Conservation (phyloP, 2,113 vertebrate genomes). For the Patagioenas fasciata region DNA sequence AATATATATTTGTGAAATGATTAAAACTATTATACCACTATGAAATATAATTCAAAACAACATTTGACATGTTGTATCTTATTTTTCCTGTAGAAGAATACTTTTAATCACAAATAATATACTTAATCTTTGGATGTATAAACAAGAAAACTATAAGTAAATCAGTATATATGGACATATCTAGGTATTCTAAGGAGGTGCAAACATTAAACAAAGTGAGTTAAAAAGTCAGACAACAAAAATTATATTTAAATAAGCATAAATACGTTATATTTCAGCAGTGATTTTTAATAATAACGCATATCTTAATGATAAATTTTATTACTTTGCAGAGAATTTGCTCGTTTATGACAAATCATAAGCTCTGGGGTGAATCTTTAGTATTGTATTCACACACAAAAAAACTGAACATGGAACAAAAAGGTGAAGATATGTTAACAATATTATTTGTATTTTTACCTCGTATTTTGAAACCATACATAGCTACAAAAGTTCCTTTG, state of each 20-base stretch:
- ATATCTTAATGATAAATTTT: not conserved
- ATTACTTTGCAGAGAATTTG: not conserved
- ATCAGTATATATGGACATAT: not conserved
- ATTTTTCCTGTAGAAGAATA: not conserved
- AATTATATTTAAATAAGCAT: not conserved
- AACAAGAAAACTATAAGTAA: not conserved
- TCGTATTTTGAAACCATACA: not conserved
- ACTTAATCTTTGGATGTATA: not conserved
- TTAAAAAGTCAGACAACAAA: not conserved
- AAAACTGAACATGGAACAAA: not conserved
- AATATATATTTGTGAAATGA: not conserved
- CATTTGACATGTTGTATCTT: not conserved
- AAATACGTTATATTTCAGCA: not conserved
- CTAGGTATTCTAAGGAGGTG: not conserved
- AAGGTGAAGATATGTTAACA: not conserved
- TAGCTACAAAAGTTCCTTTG: not conserved
- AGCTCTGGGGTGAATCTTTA: not conserved
- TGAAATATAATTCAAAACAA: not conserved
- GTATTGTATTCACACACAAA: not conserved
- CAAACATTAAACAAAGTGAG: not conserved
- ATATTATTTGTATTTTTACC: not conserved
- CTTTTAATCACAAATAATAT: not conserved
- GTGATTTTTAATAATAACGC: not conserved
- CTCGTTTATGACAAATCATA: not conserved
- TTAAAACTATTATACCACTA: not conserved